phyloP scores from a whole-genome alignment of 2,797 vertebrate genomes.

The Eidolon dupreanum region DNA sequence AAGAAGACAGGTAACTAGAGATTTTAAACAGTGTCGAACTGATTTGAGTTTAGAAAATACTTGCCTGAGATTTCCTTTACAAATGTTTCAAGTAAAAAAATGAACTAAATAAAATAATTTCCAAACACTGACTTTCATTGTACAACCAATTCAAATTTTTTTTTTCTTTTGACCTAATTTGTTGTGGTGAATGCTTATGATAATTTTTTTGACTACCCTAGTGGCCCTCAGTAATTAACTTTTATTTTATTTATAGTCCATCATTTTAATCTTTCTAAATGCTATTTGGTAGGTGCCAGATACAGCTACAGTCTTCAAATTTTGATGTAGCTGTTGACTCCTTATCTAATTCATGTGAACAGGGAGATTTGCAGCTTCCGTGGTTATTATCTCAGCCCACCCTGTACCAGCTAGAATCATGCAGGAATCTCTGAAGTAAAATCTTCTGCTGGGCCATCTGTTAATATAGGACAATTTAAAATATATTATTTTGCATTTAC shows the following conservation, averaged over 20 bases:
- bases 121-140: not conserved
- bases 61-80: not conserved
- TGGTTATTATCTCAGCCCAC: constrained; percentile 58
- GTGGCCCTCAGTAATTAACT: constrained; percentile 14
- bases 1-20: not conserved
- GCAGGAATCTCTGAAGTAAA: constrained; percentile 43
- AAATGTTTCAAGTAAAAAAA: not conserved
- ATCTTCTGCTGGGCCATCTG: constrained; percentile 52
- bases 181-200: not conserved
- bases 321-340: not conserved
- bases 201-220: not conserved
- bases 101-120: not conserved
- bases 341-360: constrained; percentile 17
- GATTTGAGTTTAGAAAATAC: not conserved
- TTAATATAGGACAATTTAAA: constrained; percentile 59
- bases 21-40: not conserved
- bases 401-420: not conserved
- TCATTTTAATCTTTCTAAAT: constrained; percentile 50
- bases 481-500: constrained; percentile 70
- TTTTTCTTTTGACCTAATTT: not conserved
- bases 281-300: constrained; percentile 36
- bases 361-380: constrained; percentile 40
- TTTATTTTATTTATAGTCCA: not conserved
- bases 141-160: not conserved
- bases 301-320: constrained; percentile 4